Evolutionary conservation across 2,113 vertebrate genomes (phyloP).

Genomic region (Erinaceus europaeus): DNA sequence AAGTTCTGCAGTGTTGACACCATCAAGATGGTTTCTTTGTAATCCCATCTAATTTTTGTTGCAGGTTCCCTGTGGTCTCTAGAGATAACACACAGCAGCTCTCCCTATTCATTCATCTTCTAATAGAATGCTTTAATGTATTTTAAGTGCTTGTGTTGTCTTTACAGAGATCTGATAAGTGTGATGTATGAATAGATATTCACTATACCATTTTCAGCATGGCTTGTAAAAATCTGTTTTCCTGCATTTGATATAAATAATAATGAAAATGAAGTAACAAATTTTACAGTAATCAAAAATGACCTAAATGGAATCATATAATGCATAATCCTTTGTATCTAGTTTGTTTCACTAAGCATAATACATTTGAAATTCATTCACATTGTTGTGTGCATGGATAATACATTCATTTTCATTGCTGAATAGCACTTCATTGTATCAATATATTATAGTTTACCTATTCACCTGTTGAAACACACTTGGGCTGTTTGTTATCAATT

Average conservation of each 20-base stretch:
- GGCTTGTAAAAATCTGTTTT: background rate
- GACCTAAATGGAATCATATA: background rate
- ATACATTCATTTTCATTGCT: background rate
- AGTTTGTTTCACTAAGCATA: background rate
- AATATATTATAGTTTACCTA: background rate
- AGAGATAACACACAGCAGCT: background rate
- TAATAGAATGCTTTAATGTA: background rate
- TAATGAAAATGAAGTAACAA: background rate
- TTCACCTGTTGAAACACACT: too few relatives aligned
- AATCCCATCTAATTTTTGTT: too few relatives aligned
- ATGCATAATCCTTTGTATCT: background rate
- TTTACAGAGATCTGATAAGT: constrained; percentile 35
- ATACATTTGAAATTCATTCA: background rate
- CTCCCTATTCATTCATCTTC: background rate
- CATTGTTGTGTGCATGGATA: background rate
- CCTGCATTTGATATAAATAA: background rate
- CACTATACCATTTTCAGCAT: background rate
- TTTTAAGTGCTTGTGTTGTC: constrained; percentile 22
- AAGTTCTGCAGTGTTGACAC: background rate
- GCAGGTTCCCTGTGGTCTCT: too few relatives aligned
- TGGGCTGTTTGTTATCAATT: too few relatives aligned
- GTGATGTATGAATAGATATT: background rate
- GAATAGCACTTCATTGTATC: background rate
- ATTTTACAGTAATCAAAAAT: background rate
- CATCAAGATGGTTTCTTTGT: too few relatives aligned